Conservation (phyloP, 2,888 invertebrate genomes). For the Cylloceria caligata region DNA sequence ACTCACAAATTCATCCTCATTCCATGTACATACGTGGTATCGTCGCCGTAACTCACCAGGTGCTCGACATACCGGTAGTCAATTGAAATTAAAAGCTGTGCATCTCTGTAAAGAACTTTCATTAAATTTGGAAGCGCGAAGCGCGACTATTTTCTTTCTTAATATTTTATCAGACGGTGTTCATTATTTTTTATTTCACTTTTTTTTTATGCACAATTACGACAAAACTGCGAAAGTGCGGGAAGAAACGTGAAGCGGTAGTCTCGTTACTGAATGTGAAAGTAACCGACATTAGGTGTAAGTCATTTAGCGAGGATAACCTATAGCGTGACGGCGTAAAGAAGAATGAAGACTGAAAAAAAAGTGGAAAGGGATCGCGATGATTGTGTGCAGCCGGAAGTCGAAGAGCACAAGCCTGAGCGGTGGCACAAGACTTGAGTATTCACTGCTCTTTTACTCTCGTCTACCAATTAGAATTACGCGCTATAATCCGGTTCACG, state of each 20-base stretch:
- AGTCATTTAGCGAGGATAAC: slow-evolving; percentile 44
- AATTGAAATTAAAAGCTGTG: neutral
- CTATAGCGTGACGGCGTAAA: slow-evolving; percentile 18
- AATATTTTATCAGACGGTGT: too few species aligned
- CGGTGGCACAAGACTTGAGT: neutral
- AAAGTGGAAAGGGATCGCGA: slow-evolving; percentile 14
- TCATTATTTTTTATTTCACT: slow-evolving; percentile 6
- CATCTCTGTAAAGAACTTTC: neutral
- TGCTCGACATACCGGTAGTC: neutral
- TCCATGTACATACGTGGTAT: neutral
- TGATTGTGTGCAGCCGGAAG: slow-evolving; percentile 38
- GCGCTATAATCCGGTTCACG: slow-evolving; percentile 43
- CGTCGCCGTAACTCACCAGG: neutral
- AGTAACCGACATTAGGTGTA: slow-evolving; percentile 62
- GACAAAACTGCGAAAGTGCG: slow-evolving; percentile 10
- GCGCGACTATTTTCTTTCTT: too few species aligned
- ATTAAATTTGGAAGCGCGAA: slow-evolving; percentile 3
- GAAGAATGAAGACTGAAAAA: neutral
- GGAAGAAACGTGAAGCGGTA: slow-evolving; percentile 19
- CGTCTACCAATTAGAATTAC: slow-evolving; percentile 67
- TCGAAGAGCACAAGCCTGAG: slow-evolving; percentile 19
- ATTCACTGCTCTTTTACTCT: slow-evolving; percentile 53
- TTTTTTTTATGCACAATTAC: slow-evolving; percentile 3
- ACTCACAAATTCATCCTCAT: slow-evolving; percentile 15
- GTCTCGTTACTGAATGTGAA: slow-evolving; percentile 60